Percentiles rank a stretch among this genome's conserved stretches.
These are phyloP conservation scores for Ciconia boyciana DNA, from an alignment of 2,113 vertebrate species.

Conservation along the genomic window DNA sequence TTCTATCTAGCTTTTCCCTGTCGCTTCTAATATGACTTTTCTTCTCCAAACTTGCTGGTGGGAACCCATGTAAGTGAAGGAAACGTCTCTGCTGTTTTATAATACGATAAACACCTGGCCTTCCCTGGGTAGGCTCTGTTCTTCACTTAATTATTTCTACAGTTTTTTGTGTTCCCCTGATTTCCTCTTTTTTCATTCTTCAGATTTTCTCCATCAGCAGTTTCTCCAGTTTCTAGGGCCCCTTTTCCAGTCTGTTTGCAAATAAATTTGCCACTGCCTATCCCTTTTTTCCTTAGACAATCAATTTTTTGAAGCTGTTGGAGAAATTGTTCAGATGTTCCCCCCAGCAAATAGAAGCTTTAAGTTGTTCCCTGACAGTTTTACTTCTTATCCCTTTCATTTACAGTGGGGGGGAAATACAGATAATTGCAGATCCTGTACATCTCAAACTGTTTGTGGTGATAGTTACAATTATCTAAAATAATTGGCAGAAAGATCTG, in stretches of 20 bases:
- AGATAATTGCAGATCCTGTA: conserved; percentile 33
- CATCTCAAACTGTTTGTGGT: conserved; percentile 26
- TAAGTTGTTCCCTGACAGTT: neutral
- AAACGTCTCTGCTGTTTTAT: neutral
- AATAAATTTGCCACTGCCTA: neutral
- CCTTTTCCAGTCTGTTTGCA: neutral
- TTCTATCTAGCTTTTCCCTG: neutral
- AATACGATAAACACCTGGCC: neutral
- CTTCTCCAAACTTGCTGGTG: neutral
- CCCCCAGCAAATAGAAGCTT: conserved; percentile 8
- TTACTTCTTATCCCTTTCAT: conserved; percentile 20
- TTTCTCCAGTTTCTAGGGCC: neutral
- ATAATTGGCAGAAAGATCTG: conserved; percentile 42
- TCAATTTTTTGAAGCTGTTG: neutral
- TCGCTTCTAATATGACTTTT: neutral
- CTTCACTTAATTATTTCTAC: neutral
- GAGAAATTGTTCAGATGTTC: neutral
- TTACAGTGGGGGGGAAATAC: neutral
- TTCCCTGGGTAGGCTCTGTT: neutral
- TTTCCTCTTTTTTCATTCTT: neutral
- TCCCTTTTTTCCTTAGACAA: neutral
- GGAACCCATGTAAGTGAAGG: neutral
- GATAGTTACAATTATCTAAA: conserved; percentile 51
- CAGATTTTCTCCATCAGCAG: neutral
- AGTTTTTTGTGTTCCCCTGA: neutral